Conservation (phyloP, 23 tunicate genomes). For the Phallusia fumigata region DNA sequence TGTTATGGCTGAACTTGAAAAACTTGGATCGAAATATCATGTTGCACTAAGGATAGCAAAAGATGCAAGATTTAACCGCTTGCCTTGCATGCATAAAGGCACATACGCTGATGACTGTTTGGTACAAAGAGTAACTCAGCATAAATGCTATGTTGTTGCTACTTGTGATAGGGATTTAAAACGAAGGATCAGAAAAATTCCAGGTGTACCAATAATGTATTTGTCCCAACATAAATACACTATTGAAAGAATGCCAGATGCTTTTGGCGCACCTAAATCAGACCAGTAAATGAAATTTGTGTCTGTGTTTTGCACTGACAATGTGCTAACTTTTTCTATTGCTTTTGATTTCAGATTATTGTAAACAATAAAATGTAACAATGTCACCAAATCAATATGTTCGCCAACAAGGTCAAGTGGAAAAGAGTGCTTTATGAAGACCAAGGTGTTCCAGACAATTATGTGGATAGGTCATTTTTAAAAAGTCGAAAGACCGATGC, state of each 20-base stretch:
- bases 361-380: neutral
- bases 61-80: constrained; percentile 78
- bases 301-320: neutral
- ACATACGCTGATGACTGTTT: constrained; percentile 99
- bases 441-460: constrained; percentile 79
- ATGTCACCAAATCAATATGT: neutral
- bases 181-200: constrained; percentile 87
- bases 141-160: constrained; percentile 97
- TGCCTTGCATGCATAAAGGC: constrained; percentile 94
- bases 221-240: constrained; percentile 79
- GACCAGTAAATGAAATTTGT: constrained; percentile 39
- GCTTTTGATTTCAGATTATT: no score
- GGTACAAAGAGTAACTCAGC: constrained; percentile 88
- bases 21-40: constrained; percentile 76
- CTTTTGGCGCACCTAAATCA: constrained; percentile 91
- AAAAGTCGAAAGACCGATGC: constrained; percentile 44
- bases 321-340: no score
- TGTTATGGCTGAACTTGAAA: constrained; percentile 97
- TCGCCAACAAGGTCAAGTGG: constrained; percentile 44
- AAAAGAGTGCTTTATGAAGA: constrained; percentile 64
- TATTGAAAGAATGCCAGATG: constrained; percentile 99
- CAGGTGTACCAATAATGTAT: constrained; percentile 98
- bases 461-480: constrained; percentile 66
- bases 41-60: constrained; percentile 91
- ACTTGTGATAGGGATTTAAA: constrained; percentile 98